phyloP scores from a whole-genome alignment of 1,140 invertebrate genomes.

The Rhizoglyphus robini region DNA sequence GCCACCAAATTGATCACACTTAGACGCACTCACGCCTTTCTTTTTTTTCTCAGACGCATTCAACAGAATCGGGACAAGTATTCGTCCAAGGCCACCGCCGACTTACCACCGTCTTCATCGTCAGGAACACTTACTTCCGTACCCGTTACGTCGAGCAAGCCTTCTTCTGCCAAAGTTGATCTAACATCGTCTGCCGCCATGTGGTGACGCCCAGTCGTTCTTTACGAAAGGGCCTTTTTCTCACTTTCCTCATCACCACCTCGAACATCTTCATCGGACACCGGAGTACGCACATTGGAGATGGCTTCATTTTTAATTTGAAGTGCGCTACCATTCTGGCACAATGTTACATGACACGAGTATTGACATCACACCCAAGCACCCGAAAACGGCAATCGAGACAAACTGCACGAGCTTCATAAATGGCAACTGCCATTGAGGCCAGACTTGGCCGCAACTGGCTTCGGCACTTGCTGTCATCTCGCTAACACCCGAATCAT shows the following conservation, averaged over 20 bases:
- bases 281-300: background rate
- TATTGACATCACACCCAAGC: no score
- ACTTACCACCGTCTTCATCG: no score
- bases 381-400: no score
- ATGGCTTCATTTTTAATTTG: background rate
- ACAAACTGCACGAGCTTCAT: no score
- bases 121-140: background rate
- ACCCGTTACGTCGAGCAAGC: background rate
- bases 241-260: background rate
- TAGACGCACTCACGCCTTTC: constrained; percentile 4
- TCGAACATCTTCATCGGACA: background rate
- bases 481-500: background rate
- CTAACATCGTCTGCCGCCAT: background rate
- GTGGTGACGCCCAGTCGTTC: background rate
- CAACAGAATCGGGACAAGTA: constrained; percentile 4
- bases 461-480: no score
- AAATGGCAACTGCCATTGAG: background rate
- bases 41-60: constrained; percentile 3
- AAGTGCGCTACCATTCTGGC: no score
- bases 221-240: background rate
- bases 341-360: no score
- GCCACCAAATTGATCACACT: no score
- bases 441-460: no score
- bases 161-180: background rate
- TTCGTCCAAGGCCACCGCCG: background rate